Evolutionary conservation across 2,113 vertebrate species (phyloP).

Genomic region (Alectura lathami): DNA sequence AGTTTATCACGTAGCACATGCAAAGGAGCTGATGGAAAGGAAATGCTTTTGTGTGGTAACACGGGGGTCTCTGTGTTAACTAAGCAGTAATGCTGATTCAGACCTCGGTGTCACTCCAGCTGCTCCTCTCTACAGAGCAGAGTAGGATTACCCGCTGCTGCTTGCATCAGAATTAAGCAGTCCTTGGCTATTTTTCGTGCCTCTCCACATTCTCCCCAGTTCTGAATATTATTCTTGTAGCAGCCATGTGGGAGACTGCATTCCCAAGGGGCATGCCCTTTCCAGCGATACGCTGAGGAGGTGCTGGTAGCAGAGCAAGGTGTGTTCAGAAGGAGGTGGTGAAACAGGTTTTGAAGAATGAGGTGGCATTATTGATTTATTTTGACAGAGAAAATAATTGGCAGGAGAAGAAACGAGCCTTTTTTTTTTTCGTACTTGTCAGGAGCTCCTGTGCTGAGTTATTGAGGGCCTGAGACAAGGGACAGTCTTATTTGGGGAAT

Average conservation of each 20-base stretch:
- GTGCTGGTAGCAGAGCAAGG: neutral
- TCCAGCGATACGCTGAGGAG: accelerated
- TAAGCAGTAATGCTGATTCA: neutral
- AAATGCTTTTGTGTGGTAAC: neutral
- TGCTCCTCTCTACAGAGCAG: neutral
- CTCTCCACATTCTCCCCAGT: neutral
- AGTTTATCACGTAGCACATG: neutral
- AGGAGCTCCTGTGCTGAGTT: neutral
- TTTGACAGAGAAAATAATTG: neutral
- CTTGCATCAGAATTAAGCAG: neutral
- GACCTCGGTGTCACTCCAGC: neutral
- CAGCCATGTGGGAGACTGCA: neutral
- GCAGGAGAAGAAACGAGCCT: neutral
- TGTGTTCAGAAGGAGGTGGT: neutral
- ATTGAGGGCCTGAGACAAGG: neutral
- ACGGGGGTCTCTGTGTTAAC: accelerated
- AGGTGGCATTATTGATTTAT: too few relatives aligned
- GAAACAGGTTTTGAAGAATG: neutral
- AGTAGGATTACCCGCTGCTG: neutral
- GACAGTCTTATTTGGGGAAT: neutral
- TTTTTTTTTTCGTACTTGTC: neutral
- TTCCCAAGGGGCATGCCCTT: accelerated
- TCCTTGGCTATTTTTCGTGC: neutral
- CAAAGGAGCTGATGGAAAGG: neutral
- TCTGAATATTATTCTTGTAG: neutral